Evolutionary conservation across 2,888 invertebrate species (phyloP).

Genomic region (Eristalis arbustorum): DNA sequence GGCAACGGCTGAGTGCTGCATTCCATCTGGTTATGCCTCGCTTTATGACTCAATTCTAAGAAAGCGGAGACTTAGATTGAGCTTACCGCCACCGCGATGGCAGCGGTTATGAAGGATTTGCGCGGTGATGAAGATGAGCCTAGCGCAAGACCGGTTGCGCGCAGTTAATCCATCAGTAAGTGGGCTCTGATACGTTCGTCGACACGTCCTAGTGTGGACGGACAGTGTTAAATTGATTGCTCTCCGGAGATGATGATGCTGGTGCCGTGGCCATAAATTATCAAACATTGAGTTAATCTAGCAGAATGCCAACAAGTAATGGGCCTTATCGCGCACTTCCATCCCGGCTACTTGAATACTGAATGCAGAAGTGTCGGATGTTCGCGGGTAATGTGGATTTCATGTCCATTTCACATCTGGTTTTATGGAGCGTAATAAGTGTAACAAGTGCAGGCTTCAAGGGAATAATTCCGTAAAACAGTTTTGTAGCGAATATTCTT

Average conservation of each 20-base stretch:
- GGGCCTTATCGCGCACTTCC: not conserved
- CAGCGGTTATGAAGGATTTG: slow-evolving; percentile 19
- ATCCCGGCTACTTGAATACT: not conserved
- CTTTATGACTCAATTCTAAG: slow-evolving; percentile 53
- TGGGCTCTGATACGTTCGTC: not conserved
- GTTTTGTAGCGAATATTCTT: too few species aligned
- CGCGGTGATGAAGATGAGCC: not conserved
- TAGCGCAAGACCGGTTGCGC: not conserved
- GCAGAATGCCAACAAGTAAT: not conserved
- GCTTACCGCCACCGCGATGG: not conserved
- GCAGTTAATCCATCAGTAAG: not conserved
- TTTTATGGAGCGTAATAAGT: too few species aligned
- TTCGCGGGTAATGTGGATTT: too few species aligned
- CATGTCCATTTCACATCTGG: too few species aligned
- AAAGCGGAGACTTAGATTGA: slow-evolving; percentile 14
- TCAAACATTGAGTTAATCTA: not conserved
- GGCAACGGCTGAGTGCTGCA: not conserved
- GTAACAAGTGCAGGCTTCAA: too few species aligned
- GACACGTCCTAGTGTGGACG: not conserved
- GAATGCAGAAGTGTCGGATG: too few species aligned
- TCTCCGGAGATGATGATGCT: not conserved
- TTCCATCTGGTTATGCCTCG: slow-evolving; percentile 26
- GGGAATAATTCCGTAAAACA: too few species aligned
- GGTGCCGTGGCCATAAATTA: not conserved
- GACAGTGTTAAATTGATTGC: not conserved